Evolutionary conservation across 2,888 invertebrate species (phyloP), one percentile per base, ranked within the genome.

Genomic region (Mongoloraphidia duomilia): DNA sequence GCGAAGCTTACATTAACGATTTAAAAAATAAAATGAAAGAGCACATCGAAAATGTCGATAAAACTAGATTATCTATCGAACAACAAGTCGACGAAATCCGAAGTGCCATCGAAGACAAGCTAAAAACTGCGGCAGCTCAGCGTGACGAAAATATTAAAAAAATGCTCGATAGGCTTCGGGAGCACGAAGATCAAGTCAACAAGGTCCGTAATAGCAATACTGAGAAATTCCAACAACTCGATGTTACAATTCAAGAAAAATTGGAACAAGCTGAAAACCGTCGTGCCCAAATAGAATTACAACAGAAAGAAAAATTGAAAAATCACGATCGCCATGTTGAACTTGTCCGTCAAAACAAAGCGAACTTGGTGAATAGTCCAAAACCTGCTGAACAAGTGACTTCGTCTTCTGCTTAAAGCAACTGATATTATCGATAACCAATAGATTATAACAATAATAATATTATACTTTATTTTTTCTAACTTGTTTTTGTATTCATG

Each of bases 131-230:
- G 55, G 81, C 88, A 50, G 82, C 83, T 61, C 88, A 92, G 67
- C 83, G 93, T 55, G 90, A 92, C 66, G 89, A 88, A 65, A 88
- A 91, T 66, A 83, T 92, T 59, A 87, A 87, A 72, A 89, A 86
- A 69, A 88, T 92, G 82, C 72, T 90, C 59, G 89, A 90, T 59
- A 84, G 90, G 58, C 82, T 93, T 53, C 87, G 87, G 69, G 90
- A 92, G 68, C 93, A 93, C 69, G 84, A 85, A 71, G 83, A 84
- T 54, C 82, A 83, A 65, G 82, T 81, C 37, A 74, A 75, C 64
- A 80, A 81, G 58, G 83, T 84, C 51, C 79, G 82, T 59, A 70
- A 75, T 48, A 75, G 76, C 58, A 80, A 82, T 70, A 73, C 74
- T 61, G 77, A 79, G 61, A 77, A 78, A 59, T 79, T 82, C 63